These are phyloP conservation scores for Stramonita haemastoma DNA, from an alignment of 2,888 invertebrate species.

Conservation along the genomic window DNA sequence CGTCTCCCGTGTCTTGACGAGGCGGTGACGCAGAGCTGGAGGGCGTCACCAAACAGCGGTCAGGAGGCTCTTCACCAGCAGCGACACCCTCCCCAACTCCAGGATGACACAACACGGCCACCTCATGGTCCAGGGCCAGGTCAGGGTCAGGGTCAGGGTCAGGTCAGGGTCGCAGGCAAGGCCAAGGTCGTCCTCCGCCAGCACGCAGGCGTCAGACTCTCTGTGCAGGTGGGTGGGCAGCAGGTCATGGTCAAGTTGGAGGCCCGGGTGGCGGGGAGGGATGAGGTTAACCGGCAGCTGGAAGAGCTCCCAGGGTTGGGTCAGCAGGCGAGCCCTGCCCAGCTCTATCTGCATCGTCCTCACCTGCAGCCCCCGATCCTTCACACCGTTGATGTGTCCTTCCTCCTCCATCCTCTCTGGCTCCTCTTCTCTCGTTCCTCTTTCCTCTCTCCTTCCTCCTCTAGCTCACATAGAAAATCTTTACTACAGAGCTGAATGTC, in stretches of 20 bases:
- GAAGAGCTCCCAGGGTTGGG: slow-evolving; percentile 33
- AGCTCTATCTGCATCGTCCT: slow-evolving; percentile 39
- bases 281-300: slow-evolving; percentile 26
- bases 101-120: neutral
- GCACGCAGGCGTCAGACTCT: neutral
- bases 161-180: neutral
- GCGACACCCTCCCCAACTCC: neutral
- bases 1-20: neutral
- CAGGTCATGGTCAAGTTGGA: slow-evolving; percentile 15
- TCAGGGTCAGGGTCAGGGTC: neutral
- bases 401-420: neutral
- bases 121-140: neutral
- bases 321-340: slow-evolving; percentile 33
- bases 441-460: neutral
- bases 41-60: neutral
- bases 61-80: neutral
- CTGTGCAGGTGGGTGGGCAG: neutral
- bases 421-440: neutral
- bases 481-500: neutral
- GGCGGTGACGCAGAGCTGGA: neutral
- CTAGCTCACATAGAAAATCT: neutral
- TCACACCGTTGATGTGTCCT: slow-evolving; percentile 19
- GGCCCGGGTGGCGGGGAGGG: slow-evolving; percentile 7
- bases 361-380: slow-evolving; percentile 6
- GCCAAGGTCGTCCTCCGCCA: neutral